A percentile compares a stretch with the other conserved stretches of the same genome.
These are phyloP conservation scores for Lymantria dispar DNA, from an alignment of 2,888 invertebrate species.

Conservation along the genomic window DNA sequence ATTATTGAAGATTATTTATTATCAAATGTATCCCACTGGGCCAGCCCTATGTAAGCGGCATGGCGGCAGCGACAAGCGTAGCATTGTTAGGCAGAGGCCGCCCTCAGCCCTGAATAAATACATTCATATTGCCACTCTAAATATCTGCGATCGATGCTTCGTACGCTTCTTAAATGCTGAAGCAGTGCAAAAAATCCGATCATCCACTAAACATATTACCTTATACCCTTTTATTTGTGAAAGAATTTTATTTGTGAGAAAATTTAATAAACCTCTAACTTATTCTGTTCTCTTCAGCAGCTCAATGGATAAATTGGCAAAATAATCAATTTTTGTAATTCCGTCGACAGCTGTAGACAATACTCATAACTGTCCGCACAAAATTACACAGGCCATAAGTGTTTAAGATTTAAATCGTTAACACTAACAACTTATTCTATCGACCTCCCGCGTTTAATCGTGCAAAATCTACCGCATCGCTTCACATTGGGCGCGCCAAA, in stretches of 20 bases:
- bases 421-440: conserved; percentile 78
- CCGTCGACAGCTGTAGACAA: conserved; percentile 2
- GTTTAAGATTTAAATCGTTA: conserved; percentile 64
- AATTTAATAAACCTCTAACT: conserved; percentile 3
- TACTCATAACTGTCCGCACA: conserved; percentile 23
- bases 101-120: conserved; percentile 79
- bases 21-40: conserved; percentile 28
- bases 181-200: conserved; percentile 41
- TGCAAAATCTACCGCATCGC: conserved; percentile 70
- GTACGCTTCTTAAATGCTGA: conserved; percentile 46
- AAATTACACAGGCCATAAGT: conserved; percentile 41
- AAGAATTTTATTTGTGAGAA: conserved; percentile 18
- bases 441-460: conserved; percentile 73
- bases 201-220: conserved; percentile 37
- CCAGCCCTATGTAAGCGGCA: conserved; percentile 55
- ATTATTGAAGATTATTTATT: neutral
- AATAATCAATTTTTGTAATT: conserved; percentile 3
- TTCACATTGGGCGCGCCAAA: conserved; percentile 67
- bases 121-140: conserved; percentile 82
- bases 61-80: conserved; percentile 75
- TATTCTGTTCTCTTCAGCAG: conserved; percentile 2
- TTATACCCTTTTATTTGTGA: conserved; percentile 30
- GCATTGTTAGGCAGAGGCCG: conserved; percentile 79
- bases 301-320: conserved; percentile 4
- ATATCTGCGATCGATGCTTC: conserved; percentile 68